Percentiles rank a stretch among this genome's conserved stretches.
phyloP scores from a whole-genome alignment of 2,888 invertebrate species.

The Drosophila demipolita region DNA sequence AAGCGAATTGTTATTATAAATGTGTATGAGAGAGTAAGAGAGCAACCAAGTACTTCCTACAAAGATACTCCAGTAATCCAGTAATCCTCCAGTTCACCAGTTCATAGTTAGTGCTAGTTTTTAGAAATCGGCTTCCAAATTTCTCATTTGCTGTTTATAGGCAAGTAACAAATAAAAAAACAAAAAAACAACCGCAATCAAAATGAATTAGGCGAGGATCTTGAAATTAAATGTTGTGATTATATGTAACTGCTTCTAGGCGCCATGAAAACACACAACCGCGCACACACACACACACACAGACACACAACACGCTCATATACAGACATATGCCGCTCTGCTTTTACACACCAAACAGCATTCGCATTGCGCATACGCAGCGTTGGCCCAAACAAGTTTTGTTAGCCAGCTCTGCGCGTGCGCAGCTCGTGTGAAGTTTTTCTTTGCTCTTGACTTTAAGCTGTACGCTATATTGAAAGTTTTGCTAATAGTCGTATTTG shows the following conservation, averaged over 20 bases:
- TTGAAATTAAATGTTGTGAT: constrained; percentile 75
- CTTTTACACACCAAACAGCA: constrained; percentile 27
- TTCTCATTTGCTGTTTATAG: constrained; percentile 32
- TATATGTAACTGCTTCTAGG: constrained; percentile 74
- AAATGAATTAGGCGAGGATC: constrained; percentile 43
- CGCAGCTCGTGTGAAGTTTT: constrained; percentile 14
- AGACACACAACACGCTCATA: constrained; percentile 42
- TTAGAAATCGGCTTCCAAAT: constrained; percentile 49
- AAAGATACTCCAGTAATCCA: constrained; percentile 35
- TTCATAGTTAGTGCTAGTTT: constrained; percentile 48
- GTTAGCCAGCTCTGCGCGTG: constrained; percentile 12
- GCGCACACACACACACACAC: constrained; percentile 32
- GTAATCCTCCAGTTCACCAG: constrained; percentile 47
- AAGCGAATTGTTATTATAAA: constrained; percentile 61
- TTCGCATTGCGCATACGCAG: constrained; percentile 68
- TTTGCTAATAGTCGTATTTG: constrained; percentile 67
- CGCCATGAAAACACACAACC: constrained; percentile 40
- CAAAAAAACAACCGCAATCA: constrained; percentile 14
- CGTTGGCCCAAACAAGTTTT: constrained; percentile 28
- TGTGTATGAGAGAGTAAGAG: constrained; percentile 52
- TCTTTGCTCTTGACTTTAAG: constrained; percentile 18
- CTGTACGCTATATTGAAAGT: constrained; percentile 70
- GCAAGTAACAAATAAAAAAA: constrained; percentile 7
- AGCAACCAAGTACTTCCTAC: constrained; percentile 58
- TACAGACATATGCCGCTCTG: constrained; percentile 52